Percentiles rank a stretch among this genome's conserved stretches.
These are phyloP conservation scores for Macrobrachium nipponense DNA, from an alignment of 1,140 invertebrate genomes.

Conservation along the genomic window DNA sequence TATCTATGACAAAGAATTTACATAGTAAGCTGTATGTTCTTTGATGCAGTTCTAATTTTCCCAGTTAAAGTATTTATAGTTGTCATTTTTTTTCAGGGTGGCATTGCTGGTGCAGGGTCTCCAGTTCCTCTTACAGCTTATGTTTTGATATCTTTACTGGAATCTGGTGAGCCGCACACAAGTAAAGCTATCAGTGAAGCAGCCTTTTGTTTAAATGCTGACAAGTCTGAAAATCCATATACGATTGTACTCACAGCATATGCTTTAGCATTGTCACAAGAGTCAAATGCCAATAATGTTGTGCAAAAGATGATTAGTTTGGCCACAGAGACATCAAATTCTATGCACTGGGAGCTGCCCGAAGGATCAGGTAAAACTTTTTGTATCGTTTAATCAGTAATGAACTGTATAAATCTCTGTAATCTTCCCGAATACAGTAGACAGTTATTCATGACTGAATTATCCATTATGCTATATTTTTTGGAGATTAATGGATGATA, in stretches of 20 bases:
- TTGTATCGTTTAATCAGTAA: too few relatives aligned
- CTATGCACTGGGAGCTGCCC: constrained; percentile 46
- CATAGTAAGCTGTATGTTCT: too few relatives aligned
- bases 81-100: constrained; percentile 76
- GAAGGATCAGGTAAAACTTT: not conserved
- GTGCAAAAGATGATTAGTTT: constrained; percentile 14
- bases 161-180: constrained; percentile 70
- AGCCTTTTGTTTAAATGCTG: constrained; percentile 79
- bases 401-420: too few relatives aligned
- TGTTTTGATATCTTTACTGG: constrained; percentile 83
- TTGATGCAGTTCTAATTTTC: not conserved
- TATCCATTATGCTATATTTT: too few relatives aligned
- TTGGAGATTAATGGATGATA: too few relatives aligned
- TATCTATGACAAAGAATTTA: too few relatives aligned
- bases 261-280: constrained; percentile 80
- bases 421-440: too few relatives aligned
- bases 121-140: constrained; percentile 85
- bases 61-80: not conserved
- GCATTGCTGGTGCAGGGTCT: constrained; percentile 76
- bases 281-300: constrained; percentile 71
- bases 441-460: too few relatives aligned
- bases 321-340: not conserved
- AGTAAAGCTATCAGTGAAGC: constrained; percentile 74
- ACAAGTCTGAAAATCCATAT: constrained; percentile 77
- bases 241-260: constrained; percentile 81